Conservation (phyloP, 2,797 vertebrate genomes). For the Pagetopsis macropterus region DNA sequence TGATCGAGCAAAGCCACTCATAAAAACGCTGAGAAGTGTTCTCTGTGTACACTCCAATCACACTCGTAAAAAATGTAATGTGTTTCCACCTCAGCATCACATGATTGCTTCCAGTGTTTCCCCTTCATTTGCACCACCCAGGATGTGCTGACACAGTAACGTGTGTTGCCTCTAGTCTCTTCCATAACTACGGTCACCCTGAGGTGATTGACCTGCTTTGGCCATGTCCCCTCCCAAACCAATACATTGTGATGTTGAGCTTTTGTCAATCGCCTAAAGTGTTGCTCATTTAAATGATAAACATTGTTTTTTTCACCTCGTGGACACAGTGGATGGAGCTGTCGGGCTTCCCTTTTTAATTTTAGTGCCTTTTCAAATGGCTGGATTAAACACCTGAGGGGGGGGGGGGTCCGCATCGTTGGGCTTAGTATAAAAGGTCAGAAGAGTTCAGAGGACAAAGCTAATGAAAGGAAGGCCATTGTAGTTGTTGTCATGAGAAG, state of each 20-base stretch:
- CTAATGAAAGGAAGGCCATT: conserved; percentile 9
- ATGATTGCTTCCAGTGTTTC: background rate
- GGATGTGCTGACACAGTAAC: conserved; percentile 8
- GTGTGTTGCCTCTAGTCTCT: background rate
- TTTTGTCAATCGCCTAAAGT: conserved; percentile 44
- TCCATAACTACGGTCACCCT: conserved; percentile 11
- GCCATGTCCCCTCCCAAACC: background rate
- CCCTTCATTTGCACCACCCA: background rate
- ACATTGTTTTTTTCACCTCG: conserved; percentile 44
- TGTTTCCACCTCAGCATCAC: conserved; percentile 15
- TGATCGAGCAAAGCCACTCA: conserved; percentile 31
- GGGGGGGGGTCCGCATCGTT: conserved; percentile 17
- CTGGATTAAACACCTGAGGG: conserved; percentile 50
- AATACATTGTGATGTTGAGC: conserved; percentile 15
- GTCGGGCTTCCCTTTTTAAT: conserved; percentile 32
- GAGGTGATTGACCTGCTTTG: background rate
- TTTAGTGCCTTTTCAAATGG: conserved; percentile 31
- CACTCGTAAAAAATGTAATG: background rate
- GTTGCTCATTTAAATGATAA: conserved; percentile 41
- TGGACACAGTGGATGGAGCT: conserved; percentile 12
- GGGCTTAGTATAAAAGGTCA: conserved; percentile 32
- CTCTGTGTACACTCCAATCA: conserved; percentile 2
- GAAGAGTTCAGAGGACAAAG: conserved; percentile 13
- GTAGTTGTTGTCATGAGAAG: conserved; percentile 2
- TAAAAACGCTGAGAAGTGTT: conserved; percentile 24